Evolutionary conservation across 2,113 vertebrate genomes (phyloP).

Genomic region (Anser brachyrhynchus): DNA sequence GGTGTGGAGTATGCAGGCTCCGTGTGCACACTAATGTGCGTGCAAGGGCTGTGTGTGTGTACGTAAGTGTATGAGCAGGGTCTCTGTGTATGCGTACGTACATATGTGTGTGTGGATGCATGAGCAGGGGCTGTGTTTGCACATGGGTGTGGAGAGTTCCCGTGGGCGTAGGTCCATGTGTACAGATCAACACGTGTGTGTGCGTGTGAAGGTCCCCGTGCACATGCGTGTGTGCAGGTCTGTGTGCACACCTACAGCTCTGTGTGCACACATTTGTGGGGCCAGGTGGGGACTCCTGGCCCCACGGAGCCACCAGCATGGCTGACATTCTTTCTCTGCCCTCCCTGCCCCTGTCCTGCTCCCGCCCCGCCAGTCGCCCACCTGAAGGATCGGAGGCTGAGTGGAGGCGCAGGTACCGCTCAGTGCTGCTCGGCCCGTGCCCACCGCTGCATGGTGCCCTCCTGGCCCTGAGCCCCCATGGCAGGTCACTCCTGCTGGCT

Average conservation of each 20-base stretch:
- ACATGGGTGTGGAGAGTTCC: too few species aligned
- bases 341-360: conserved; percentile 71
- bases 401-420: conserved; percentile 93
- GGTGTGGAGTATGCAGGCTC: not conserved
- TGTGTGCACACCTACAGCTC: too few species aligned
- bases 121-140: too few species aligned
- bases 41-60: not conserved
- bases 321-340: conserved; percentile 38
- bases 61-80: fast-evolving
- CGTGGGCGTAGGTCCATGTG: not conserved
- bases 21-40: fast-evolving
- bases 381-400: conserved; percentile 99
- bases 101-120: too few species aligned
- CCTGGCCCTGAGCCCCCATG: not conserved
- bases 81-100: not conserved
- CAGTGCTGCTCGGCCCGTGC: not conserved
- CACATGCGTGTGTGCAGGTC: not conserved
- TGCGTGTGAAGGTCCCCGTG: not conserved
- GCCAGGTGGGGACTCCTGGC: not conserved
- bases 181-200: too few species aligned
- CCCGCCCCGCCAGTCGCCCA: conserved; percentile 89
- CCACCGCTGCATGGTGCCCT: conserved; percentile 56
- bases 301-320: fast-evolving
- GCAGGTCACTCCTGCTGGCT: too few species aligned
- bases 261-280: not conserved